These are phyloP conservation scores for Crematogaster levior DNA, from an alignment of 2,888 invertebrate genomes.

Conservation along the genomic window DNA sequence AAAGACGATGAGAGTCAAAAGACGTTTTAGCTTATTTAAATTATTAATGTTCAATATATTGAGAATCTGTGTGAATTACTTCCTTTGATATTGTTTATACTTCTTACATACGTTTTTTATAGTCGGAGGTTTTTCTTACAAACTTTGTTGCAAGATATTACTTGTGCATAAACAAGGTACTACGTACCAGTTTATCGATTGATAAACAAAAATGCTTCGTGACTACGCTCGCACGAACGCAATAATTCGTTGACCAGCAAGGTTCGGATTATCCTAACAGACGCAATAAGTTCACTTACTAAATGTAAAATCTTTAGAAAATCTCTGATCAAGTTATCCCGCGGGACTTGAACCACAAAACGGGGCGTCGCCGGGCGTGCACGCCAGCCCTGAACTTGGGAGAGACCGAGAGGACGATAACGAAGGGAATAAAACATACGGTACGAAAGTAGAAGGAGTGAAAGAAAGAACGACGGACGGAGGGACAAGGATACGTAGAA, in stretches of 20 bases:
- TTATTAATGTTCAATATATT: no score
- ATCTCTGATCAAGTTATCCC: slow-evolving; percentile 42
- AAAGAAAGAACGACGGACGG: slow-evolving; percentile 35
- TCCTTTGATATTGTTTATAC: no score
- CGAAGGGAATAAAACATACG: background rate
- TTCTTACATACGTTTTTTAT: background rate
- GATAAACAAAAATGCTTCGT: slow-evolving; percentile 44
- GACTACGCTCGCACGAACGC: slow-evolving; percentile 35
- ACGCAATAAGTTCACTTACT: slow-evolving; percentile 1
- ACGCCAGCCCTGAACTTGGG: slow-evolving; percentile 68
- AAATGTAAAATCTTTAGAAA: slow-evolving; percentile 28
- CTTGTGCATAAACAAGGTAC: slow-evolving; percentile 24
- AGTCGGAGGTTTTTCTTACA: background rate
- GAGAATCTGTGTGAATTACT: no score
- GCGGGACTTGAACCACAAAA: slow-evolving; percentile 28
- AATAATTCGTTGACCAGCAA: background rate
- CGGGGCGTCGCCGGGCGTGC: slow-evolving; percentile 40
- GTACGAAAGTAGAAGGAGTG: slow-evolving; percentile 46
- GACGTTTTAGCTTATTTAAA: no score
- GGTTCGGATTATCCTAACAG: background rate
- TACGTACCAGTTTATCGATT: slow-evolving; percentile 30
- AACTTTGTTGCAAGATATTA: slow-evolving; percentile 11
- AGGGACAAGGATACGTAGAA: slow-evolving; percentile 4
- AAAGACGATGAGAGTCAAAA: no score
- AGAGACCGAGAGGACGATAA: slow-evolving; percentile 38